A percentile compares a stretch with the other conserved stretches of the same genome.
These are phyloP conservation scores for Kryptopterus vitreolus DNA, from an alignment of 2,797 vertebrate genomes.

Conservation along the genomic window DNA sequence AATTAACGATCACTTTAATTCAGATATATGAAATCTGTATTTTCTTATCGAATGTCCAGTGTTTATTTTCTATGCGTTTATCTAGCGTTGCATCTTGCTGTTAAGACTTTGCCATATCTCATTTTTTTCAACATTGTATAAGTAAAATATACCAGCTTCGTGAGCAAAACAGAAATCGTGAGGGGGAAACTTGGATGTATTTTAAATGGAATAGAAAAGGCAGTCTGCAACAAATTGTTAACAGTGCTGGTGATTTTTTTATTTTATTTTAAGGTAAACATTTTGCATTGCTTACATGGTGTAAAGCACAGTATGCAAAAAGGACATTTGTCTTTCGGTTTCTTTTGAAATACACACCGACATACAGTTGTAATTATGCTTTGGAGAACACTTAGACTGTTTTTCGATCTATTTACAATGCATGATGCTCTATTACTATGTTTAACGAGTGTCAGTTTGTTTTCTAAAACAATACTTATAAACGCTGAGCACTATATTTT, in stretches of 20 bases:
- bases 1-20: conserved; percentile 9
- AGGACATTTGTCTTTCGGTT: not conserved
- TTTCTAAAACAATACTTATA: not conserved
- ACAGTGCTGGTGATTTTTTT: too few species aligned
- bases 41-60: conserved; percentile 6
- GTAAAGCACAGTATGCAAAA: not conserved
- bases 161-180: not conserved
- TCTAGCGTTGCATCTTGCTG: not conserved
- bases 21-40: not conserved
- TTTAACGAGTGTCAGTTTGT: not conserved
- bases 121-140: not conserved
- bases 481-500: not conserved
- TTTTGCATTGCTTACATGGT: not conserved
- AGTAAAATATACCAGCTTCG: too few species aligned
- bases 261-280: not conserved
- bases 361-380: not conserved
- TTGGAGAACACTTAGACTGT: too few species aligned
- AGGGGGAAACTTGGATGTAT: too few species aligned
- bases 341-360: not conserved
- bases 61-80: not conserved
- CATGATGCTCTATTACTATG: not conserved
- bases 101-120: not conserved
- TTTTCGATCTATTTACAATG: not conserved
- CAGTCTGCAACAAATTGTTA: not conserved
- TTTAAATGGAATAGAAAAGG: not conserved